Evolutionary conservation across 1,140 invertebrate genomes (phyloP).

Genomic region (Dreissena rostriformis): DNA sequence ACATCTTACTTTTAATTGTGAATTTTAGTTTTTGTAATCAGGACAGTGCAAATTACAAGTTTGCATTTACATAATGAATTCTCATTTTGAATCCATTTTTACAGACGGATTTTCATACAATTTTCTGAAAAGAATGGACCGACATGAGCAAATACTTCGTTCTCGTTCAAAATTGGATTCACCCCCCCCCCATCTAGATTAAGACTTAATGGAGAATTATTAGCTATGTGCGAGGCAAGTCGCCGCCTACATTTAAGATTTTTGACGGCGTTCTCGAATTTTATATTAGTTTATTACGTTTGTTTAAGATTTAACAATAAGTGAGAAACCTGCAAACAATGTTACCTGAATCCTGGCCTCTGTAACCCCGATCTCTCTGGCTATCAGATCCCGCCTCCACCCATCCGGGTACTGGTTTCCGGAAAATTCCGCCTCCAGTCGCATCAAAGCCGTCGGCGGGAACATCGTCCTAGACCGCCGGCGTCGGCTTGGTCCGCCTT

Average conservation of each 20-base stretch:
- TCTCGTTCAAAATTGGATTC: no score
- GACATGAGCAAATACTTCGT: no score
- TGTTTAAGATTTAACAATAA: neutral
- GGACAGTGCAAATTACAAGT: no score
- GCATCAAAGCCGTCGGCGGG: neutral
- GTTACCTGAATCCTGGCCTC: neutral
- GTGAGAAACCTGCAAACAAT: neutral
- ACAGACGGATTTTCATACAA: no score
- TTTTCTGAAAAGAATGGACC: no score
- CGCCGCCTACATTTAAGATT: neutral
- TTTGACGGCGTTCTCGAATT: neutral
- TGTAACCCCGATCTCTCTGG: neutral
- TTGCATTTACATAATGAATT: no score
- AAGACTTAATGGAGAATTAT: neutral
- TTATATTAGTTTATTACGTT: neutral
- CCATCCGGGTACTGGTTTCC: neutral
- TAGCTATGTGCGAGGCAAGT: neutral
- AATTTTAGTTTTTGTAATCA: no score
- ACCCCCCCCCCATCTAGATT: neutral
- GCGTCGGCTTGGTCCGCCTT: neutral
- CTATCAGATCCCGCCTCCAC: neutral
- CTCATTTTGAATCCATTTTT: no score
- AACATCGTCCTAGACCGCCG: neutral
- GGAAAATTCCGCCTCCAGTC: neutral
- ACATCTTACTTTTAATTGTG: no score